Base-by-base conservation (phyloP, 2,888 invertebrate species). In the Melitaea athalia region DNA sequence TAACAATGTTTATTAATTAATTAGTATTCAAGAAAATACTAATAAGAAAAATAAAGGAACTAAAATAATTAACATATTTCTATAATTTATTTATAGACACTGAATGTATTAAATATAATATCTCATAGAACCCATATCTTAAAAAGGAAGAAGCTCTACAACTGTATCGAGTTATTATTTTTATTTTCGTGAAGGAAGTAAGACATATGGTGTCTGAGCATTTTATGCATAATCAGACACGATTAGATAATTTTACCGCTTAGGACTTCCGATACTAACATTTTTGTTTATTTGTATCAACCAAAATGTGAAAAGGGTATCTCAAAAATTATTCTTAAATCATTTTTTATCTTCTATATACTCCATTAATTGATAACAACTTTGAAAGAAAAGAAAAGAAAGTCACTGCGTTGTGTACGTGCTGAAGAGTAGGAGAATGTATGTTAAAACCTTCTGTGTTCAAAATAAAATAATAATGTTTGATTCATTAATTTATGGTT, bases 181-280 rank as follows among this genome's bases (percentile, higher is more conserved):
- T 64, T 63, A 57, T 55, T 55, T 67, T 70, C 55, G 45, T 62
- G 38, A 63, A 12, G 24, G 64, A 68, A 70, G 64, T 57, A 59
- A 60, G 57, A 67, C 70, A 67, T 67, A 70, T 64, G 67, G 70
- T 43, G 61, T 61, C 50, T 57, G 50, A 63, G 47, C 59, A 59
- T 15, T 63, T 68, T 53, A 55, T 63, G 38, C 45, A 38, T 59
- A 59, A 52, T 43, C 43, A 31, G 49, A n/a, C 17, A 59, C 57
- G 15, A 57, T 42, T 42, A 33, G 24, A 49, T 49, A 15, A 61
- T 49, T 61, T 61, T 61, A 49, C 14, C 49, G 31, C 15, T 38
- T 57, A 57, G 38, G 10, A 57, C 57, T 57, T 57, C 57, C 42
- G 57, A 57, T 57, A 42, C 38, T 15, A 42, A 57, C 42, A 57